Evolutionary conservation across 2,797 vertebrate genomes (phyloP), one percentile per base, ranked within the genome.

Genomic region (Pipistrellus nathusii): DNA sequence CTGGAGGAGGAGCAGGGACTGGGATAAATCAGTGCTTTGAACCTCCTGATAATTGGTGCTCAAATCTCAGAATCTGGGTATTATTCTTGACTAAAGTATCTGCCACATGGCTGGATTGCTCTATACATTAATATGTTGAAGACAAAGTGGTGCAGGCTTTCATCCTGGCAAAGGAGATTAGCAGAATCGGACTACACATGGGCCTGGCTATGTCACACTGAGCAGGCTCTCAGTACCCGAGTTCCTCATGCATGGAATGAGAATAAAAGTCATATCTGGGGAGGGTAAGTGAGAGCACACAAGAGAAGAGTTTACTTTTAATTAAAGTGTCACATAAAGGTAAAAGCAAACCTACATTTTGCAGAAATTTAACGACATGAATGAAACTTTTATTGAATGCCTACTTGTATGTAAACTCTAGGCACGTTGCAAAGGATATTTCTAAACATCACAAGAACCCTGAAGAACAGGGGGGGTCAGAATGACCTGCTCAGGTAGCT

Each of bases 41-140:
- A 95, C 66, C 88, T 97, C 92, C 59, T 91, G 93, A 95, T 95
- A 94, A 96, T 91, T 96, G 94, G 71, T 93, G 88, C 69, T 94
- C 94, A 95, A 21, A 85, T 96, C 90, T 94, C 83, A 57, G 93
- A 88, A 95, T 82, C 94, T 35, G 20, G 51, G 76, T 93, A 94
- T 94, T 95, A 95, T 89, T 97, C 88, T 94, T 94, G 55, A 68
- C 88, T 94, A 78, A 95, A 94, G 88, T 48, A 78, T 85, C 87
- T 95, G 92, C 64, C 95, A 91, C 78, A 18, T 75, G 35, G 77
- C 48, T 77, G 23, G 72, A 32, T 30, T 89, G 72, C 64, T 77
- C 18, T 32, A 55, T 59, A 21, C 76, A 85, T 94, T 90, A 91
- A 80, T 83, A 86, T 41, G 62, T 59, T 38, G 53, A 90, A 93